Evolutionary conservation across 1,140 invertebrate genomes (phyloP).

Genomic region (Lepidurus packardi): DNA sequence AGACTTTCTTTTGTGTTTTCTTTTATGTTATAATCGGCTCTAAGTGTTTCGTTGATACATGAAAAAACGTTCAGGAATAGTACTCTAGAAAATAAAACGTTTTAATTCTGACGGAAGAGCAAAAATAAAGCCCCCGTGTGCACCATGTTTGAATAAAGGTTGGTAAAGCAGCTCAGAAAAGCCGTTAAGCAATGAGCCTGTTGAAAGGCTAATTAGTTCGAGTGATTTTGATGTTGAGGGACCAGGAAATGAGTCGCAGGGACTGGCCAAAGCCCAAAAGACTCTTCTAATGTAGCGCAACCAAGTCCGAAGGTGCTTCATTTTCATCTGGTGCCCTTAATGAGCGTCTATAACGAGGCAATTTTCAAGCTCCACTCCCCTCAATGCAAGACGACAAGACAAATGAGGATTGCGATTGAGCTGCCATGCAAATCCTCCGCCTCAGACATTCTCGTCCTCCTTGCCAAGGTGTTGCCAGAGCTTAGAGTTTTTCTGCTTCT

Average conservation of each 20-base stretch:
- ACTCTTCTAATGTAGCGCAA: background rate
- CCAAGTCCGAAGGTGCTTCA: background rate
- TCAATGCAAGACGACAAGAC: slow-evolving; percentile 10
- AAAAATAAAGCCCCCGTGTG: too few species aligned
- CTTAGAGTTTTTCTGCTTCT: background rate
- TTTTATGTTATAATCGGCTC: too few species aligned
- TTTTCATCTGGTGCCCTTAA: slow-evolving; percentile 19
- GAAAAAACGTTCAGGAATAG: too few species aligned
- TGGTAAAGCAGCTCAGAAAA: background rate
- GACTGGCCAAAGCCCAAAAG: background rate
- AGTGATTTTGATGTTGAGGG: slow-evolving; percentile 9
- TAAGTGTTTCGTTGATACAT: too few species aligned
- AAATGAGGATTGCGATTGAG: slow-evolving; percentile 19
- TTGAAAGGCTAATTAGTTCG: slow-evolving; percentile 5
- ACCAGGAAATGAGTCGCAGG: background rate
- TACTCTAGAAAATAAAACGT: too few species aligned
- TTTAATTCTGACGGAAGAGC: too few species aligned
- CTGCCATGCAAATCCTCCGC: slow-evolving; percentile 20
- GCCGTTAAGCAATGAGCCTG: background rate
- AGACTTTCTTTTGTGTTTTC: too few species aligned
- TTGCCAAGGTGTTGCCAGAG: background rate
- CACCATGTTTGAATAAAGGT: too few species aligned
- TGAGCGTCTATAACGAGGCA: slow-evolving; percentile 17
- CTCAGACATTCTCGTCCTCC: background rate
- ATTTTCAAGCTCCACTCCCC: slow-evolving; percentile 17